These are phyloP conservation scores for Chiroxiphia lanceolata DNA, from an alignment of 2,797 vertebrate genomes.

Conservation along the genomic window DNA sequence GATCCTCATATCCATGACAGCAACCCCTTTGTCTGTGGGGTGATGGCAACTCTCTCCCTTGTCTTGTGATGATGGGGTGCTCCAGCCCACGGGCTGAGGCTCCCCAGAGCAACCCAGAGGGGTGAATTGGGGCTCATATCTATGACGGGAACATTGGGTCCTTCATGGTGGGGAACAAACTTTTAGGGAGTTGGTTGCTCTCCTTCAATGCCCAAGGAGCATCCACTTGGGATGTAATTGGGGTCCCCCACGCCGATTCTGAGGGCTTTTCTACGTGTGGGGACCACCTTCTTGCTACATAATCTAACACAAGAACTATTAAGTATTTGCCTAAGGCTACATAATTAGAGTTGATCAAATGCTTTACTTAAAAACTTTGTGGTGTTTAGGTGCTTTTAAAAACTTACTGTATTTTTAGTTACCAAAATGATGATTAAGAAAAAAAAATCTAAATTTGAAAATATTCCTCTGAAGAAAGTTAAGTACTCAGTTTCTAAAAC, in stretches of 20 bases:
- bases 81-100: neutral
- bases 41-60: neutral
- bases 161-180: neutral
- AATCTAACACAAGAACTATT: neutral
- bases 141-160: rapidly evolving
- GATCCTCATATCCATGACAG: rapidly evolving
- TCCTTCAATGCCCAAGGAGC: rapidly evolving
- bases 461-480: neutral
- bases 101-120: neutral
- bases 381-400: neutral
- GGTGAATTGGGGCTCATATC: rapidly evolving
- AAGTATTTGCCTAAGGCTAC: neutral
- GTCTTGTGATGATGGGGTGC: neutral
- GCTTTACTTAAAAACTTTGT: neutral
- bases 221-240: neutral
- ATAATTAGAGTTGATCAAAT: neutral
- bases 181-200: rapidly evolving
- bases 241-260: neutral
- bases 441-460: neutral
- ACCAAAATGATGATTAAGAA: neutral
- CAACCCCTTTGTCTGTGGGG: neutral
- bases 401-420: neutral
- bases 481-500: neutral
- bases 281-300: neutral
- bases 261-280: rapidly evolving